Evolutionary conservation across 2,113 vertebrate genomes (phyloP), one percentile per base, ranked within the genome.

Genomic region (Pitta sordida): DNA sequence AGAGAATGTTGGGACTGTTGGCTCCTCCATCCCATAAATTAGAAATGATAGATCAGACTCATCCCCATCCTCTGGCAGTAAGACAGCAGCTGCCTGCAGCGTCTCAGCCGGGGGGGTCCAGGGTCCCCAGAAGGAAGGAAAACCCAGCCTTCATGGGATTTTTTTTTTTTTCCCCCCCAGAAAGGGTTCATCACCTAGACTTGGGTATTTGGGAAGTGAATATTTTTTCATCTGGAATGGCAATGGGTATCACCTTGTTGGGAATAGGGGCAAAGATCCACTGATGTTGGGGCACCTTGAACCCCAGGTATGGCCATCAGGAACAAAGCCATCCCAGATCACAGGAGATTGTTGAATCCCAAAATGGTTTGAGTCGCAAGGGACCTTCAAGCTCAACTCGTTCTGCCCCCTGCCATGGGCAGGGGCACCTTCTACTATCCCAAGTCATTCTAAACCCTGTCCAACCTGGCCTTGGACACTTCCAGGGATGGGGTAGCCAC

Each of bases 101-200:
- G 36, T 24, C 59, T 87, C 6, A 36, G 39, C 15, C 44, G 4
- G 1, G 39, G n/a, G 49, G 9, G 1, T 63, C 20, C 9, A 0
- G 3, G 12, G 8, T 63, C 56, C 43, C 29, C 37, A 34, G 67
- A 39, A 16, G 21, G 18, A 46, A 59, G 29, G 20, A 32, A 75
- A 92, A 32, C 7, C 2, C 0, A 78, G 29, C 19, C 8, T 82
- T 16, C 1, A 0, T 30, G 10, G 16, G 34, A 39, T 62, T 23
- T 2, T 27, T 69, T 29, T 17, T 6, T 21, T 51, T 49, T 49
- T 17, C 27, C 10, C 80, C 34, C 30, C 6, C n/a, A 46, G 23
- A 24, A 74, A 63, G 43, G 16, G 18, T 5, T 6, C 1, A 2
- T 23, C 6, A 0, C 6, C 4, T 41, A n/a, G 19, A 44, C 29